These are phyloP conservation scores for Barypeithes pellucidus DNA, from an alignment of 2,888 invertebrate genomes.

Conservation along the genomic window DNA sequence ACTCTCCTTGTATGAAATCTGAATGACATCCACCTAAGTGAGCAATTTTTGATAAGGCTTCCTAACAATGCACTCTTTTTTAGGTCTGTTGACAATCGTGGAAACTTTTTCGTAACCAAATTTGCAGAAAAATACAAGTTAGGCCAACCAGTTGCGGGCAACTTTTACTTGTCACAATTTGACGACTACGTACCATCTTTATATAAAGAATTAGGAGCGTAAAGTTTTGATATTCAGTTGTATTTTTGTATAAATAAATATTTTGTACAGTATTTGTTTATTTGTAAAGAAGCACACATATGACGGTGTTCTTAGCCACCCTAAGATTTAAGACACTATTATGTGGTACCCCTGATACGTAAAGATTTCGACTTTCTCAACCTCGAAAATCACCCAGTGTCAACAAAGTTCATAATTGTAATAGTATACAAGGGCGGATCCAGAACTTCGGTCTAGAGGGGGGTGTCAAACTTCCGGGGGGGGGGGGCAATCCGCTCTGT, in stretches of 20 bases:
- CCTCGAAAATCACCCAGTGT: no score
- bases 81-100: slow-evolving; percentile 73
- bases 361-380: no score
- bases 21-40: neutral
- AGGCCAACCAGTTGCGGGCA: slow-evolving; percentile 87
- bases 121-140: slow-evolving; percentile 88
- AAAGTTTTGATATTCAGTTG: slow-evolving; percentile 14
- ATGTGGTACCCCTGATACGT: no score
- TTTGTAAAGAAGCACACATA: no score
- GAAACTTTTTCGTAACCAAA: slow-evolving; percentile 78
- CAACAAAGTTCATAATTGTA: no score
- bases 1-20: no score
- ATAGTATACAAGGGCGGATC: no score
- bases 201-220: slow-evolving; percentile 77
- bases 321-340: no score
- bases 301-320: no score
- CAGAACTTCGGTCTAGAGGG: no score
- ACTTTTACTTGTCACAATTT: slow-evolving; percentile 89
- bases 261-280: neutral
- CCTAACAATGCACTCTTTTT: slow-evolving; percentile 27
- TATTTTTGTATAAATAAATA: slow-evolving; percentile 2
- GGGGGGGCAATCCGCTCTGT: no score
- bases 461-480: no score
- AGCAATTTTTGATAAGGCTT: neutral
- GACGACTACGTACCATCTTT: slow-evolving; percentile 91